Conservation (phyloP, 2,113 vertebrate genomes). For the Peromyscus leucopus region DNA sequence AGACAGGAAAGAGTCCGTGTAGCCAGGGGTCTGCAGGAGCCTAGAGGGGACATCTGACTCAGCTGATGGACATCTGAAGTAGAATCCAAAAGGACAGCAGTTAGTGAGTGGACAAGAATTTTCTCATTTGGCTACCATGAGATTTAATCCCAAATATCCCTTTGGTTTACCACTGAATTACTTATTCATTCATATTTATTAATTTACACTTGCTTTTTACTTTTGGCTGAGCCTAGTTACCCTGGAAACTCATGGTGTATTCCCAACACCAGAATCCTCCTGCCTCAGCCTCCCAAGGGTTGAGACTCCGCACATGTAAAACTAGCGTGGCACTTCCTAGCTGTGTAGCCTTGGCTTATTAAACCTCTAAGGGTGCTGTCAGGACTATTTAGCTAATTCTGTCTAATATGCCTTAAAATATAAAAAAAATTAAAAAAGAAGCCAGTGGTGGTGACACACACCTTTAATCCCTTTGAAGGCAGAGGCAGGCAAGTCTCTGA, state of each 20-base stretch:
- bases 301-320: not conserved
- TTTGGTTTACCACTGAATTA: not conserved
- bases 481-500: too few relatives aligned
- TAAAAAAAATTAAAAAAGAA: not conserved
- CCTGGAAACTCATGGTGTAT: not conserved
- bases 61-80: not conserved
- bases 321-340: not conserved
- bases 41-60: not conserved
- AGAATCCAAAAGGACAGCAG: not conserved
- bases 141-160: not conserved
- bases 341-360: not conserved
- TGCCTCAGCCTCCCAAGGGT: not conserved
- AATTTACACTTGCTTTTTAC: not conserved
- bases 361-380: not conserved
- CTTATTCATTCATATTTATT: not conserved
- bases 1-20: not conserved
- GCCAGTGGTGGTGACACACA: not conserved
- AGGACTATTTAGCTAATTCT: not conserved
- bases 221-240: not conserved
- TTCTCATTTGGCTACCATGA: not conserved
- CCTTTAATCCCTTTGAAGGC: too few relatives aligned
- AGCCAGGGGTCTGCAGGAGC: not conserved
- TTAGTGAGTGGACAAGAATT: not conserved
- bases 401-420: not conserved
- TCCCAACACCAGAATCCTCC: not conserved